Conservation (phyloP, 2,797 vertebrate species). For the Microcaecilia unicolor region DNA sequence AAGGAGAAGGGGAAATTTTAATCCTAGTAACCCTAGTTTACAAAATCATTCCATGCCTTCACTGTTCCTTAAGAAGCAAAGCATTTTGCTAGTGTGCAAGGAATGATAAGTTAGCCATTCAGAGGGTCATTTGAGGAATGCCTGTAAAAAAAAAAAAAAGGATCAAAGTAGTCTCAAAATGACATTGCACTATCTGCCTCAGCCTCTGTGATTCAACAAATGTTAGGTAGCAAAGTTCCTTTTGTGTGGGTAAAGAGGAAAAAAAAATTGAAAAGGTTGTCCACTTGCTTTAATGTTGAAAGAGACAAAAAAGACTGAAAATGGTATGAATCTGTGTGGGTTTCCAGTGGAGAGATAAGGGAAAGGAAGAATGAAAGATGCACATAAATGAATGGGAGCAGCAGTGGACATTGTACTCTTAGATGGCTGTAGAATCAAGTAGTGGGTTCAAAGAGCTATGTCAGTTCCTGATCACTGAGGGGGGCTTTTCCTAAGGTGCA, state of each 20-base stretch:
- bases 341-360: neutral
- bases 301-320: no score
- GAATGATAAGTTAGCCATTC: neutral
- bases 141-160: neutral
- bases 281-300: neutral
- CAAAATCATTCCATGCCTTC: neutral
- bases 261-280: neutral
- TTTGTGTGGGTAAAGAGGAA: neutral
- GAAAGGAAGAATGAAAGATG: constrained; percentile 2
- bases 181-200: neutral
- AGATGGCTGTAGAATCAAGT: constrained; percentile 9
- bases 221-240: neutral
- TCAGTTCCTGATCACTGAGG: constrained; percentile 3
- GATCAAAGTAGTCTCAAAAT: neutral
- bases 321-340: no score
- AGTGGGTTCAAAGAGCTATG: constrained; percentile 1
- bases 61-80: neutral
- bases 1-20: neutral
- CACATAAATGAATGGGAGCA: constrained; percentile 1
- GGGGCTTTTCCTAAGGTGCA: no score
- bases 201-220: neutral
- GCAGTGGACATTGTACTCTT: constrained; percentile 3
- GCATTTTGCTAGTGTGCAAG: neutral
- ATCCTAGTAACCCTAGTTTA: constrained; percentile 1
- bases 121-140: neutral